Evolutionary conservation across 2,113 vertebrate genomes (phyloP).

Genomic region (Dipodomys ordii): DNA sequence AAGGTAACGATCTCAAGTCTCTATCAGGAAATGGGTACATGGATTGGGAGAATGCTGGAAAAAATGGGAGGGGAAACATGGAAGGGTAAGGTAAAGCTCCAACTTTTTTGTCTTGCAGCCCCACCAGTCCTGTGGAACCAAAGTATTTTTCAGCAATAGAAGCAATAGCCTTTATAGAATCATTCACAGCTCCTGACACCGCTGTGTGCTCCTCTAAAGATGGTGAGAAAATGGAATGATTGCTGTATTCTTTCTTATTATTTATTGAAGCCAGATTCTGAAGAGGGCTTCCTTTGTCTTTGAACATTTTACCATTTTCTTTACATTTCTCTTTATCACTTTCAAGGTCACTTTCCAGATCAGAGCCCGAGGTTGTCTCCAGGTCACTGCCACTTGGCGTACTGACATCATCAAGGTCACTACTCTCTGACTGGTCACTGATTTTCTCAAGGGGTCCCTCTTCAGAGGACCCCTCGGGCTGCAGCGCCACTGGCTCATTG

Average conservation of each 20-base stretch:
- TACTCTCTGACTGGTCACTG: conserved; percentile 99
- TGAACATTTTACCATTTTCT: conserved; percentile 97
- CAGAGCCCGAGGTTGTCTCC: conserved; percentile 98
- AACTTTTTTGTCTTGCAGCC: conserved; percentile 98
- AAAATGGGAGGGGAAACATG: conserved; percentile 99
- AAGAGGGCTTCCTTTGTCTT: conserved; percentile 94
- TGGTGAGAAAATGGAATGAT: conserved; percentile 93
- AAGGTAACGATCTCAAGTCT: conserved; percentile 92
- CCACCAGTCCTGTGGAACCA: conserved; percentile 97
- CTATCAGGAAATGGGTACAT: conserved; percentile 98
- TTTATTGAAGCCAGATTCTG: conserved; percentile 93
- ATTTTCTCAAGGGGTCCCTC: conserved; percentile 93
- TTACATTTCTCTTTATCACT: conserved; percentile 97
- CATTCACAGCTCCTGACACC: conserved; percentile 98
- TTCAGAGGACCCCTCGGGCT: conserved; percentile 91
- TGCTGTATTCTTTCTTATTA: conserved; percentile 94
- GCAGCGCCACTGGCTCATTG: conserved; percentile 89
- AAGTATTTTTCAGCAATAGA: conserved; percentile 99
- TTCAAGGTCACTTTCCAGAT: conserved; percentile 98
- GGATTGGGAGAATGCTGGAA: conserved; percentile 98
- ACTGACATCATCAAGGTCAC: conserved; percentile 99
- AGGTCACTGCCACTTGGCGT: conserved; percentile 99
- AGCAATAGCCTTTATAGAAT: conserved; percentile 99
- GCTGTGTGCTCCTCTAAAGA: conserved; percentile 97
- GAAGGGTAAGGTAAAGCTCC: conserved; percentile 97